phyloP scores from a whole-genome alignment of 1,140 invertebrate genomes.

The Bilobella aurantiaca region DNA sequence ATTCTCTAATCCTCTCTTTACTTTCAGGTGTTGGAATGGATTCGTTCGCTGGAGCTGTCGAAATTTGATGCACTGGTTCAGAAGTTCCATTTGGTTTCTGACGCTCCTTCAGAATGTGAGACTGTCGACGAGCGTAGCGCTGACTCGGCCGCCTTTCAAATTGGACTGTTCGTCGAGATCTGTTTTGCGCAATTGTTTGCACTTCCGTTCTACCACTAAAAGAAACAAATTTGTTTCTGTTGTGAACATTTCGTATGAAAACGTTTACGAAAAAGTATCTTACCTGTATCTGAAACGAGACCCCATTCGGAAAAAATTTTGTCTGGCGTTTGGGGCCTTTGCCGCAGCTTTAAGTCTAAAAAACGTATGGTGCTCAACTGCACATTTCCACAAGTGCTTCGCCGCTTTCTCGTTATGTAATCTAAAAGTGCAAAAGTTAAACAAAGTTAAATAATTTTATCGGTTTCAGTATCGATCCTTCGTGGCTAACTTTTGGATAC shows the following conservation, averaged over 20 bases:
- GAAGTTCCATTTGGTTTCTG: slow-evolving; percentile 49
- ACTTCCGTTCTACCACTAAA: slow-evolving; percentile 78
- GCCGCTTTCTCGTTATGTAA: slow-evolving; percentile 93
- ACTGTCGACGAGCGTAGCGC: slow-evolving; percentile 79
- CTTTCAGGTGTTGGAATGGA: background rate
- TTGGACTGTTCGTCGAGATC: slow-evolving; percentile 77
- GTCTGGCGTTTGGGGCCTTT: slow-evolving; percentile 73
- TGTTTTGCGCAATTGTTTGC: slow-evolving; percentile 80
- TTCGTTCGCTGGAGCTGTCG: slow-evolving; percentile 1
- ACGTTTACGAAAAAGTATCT: slow-evolving; percentile 1
- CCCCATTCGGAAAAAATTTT: slow-evolving; percentile 95
- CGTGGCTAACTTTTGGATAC: no score
- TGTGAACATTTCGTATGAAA: no score
- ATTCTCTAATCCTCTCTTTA: background rate
- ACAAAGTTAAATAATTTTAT: slow-evolving; percentile 3
- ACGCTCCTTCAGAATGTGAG: slow-evolving; percentile 59
- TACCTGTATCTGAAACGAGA: slow-evolving; percentile 88
- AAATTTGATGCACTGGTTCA: slow-evolving; percentile 7
- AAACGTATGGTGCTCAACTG: slow-evolving; percentile 97
- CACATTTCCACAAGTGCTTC: slow-evolving; percentile 99
- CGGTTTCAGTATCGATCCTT: slow-evolving; percentile 3
- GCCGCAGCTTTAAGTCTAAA: slow-evolving; percentile 84
- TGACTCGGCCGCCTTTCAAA: slow-evolving; percentile 94
- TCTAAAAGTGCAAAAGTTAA: slow-evolving; percentile 42
- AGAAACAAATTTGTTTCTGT: slow-evolving; percentile 24